Evolutionary conservation across 92 coral and sea anemone genomes (phyloP).

Genomic region (Nematostella vectensis): DNA sequence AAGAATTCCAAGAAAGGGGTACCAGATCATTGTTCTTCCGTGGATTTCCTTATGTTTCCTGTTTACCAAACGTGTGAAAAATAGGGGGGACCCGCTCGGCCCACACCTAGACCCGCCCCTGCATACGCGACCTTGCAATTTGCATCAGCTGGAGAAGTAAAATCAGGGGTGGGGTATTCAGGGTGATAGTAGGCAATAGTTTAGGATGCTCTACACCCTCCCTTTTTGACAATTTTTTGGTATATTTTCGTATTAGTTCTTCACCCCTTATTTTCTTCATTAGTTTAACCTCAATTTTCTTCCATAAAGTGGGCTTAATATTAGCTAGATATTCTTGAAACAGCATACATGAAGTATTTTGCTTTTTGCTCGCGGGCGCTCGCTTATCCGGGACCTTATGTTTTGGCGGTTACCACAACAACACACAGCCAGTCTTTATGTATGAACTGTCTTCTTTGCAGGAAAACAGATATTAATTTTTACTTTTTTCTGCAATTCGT

Average conservation of each 20-base stretch:
- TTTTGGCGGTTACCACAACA: constrained; percentile 76
- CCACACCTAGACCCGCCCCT: too few species aligned
- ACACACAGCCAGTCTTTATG: constrained; percentile 21
- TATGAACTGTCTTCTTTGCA: not conserved
- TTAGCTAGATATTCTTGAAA: not conserved
- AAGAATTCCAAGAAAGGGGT: too few species aligned
- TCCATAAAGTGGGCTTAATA: not conserved
- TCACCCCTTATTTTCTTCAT: not conserved
- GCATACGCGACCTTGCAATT: too few species aligned
- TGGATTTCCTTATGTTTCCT: too few species aligned
- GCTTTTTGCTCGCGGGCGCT: constrained; percentile 16
- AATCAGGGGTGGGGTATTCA: too few species aligned
- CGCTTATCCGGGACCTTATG: constrained; percentile 34
- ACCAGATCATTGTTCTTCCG: too few species aligned
- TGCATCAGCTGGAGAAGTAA: too few species aligned
- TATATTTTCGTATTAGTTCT: not conserved
- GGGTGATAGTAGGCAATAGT: too few species aligned
- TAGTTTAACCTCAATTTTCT: not conserved
- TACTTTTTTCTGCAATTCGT: not conserved
- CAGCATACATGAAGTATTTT: not conserved
- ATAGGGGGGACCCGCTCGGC: too few species aligned
- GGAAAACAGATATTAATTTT: not conserved
- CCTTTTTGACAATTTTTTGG: not conserved
- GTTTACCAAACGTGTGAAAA: too few species aligned
- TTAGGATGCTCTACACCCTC: not conserved